phyloP scores from a whole-genome alignment of 2,797 vertebrate genomes.

The Enteromius thamalakanensis region DNA sequence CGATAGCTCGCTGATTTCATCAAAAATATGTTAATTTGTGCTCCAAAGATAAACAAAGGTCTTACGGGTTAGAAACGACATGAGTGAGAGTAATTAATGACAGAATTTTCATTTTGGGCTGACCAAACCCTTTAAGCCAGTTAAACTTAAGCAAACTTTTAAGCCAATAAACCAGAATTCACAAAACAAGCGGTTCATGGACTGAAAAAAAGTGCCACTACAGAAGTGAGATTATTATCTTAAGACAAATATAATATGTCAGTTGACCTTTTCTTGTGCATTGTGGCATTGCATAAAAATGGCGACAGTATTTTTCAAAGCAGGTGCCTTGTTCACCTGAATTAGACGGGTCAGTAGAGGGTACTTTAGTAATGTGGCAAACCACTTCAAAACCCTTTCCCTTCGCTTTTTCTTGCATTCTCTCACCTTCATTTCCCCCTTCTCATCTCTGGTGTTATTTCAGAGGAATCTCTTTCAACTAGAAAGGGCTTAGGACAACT shows the following conservation, averaged over 20 bases:
- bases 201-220: no score
- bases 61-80: no score
- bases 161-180: background rate
- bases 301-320: slow-evolving; percentile 60
- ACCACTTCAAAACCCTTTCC: slow-evolving; percentile 72
- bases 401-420: slow-evolving; percentile 56
- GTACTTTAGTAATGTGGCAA: slow-evolving; percentile 68
- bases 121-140: background rate
- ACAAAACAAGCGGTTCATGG: background rate
- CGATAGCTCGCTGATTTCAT: no score
- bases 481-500: slow-evolving; percentile 75
- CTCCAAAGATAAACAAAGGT: no score
- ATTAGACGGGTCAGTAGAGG: slow-evolving; percentile 70
- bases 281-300: slow-evolving; percentile 49
- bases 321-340: slow-evolving; percentile 61
- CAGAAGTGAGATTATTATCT: background rate
- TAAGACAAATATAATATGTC: slow-evolving; percentile 39
- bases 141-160: background rate
- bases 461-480: slow-evolving; percentile 81
- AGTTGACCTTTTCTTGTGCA: slow-evolving; percentile 56
- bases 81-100: no score
- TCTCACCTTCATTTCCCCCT: slow-evolving; percentile 62
- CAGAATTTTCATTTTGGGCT: no score
- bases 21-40: no score
- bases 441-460: slow-evolving; percentile 63